Percentiles rank a stretch among this genome's conserved stretches.
phyloP scores from a whole-genome alignment of 1,140 invertebrate genomes.

The Cotesia glomerata region DNA sequence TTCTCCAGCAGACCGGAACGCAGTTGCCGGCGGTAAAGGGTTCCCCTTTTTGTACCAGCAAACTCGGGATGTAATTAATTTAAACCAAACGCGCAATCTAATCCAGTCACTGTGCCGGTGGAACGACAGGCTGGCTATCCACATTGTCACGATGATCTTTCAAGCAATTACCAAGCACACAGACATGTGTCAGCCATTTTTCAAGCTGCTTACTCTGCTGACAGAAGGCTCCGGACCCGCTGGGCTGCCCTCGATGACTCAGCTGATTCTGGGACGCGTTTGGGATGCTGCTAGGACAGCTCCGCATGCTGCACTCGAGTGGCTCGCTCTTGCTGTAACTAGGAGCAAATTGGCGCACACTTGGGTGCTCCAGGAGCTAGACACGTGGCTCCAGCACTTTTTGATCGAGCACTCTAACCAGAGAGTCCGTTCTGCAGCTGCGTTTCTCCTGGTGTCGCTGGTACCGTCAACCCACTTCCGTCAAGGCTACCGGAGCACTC shows the following conservation, averaged over 20 bases:
- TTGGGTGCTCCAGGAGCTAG: constrained; percentile 86
- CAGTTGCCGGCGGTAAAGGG: constrained; percentile 86
- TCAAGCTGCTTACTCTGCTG: constrained; percentile 83
- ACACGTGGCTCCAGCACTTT: constrained; percentile 89
- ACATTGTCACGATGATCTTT: constrained; percentile 88
- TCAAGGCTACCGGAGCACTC: constrained; percentile 77
- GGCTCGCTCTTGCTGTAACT: constrained; percentile 81
- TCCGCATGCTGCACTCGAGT: constrained; percentile 88
- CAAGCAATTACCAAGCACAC: constrained; percentile 87
- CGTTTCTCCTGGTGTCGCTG: constrained; percentile 83
- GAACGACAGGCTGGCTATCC: constrained; percentile 84
- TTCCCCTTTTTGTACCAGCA: constrained; percentile 94
- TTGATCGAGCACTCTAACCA: constrained; percentile 85
- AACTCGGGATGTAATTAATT: constrained; percentile 90
- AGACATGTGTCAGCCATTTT: constrained; percentile 89
- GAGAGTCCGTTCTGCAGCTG: constrained; percentile 84
- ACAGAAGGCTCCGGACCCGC: constrained; percentile 78
- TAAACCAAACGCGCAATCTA: constrained; percentile 88
- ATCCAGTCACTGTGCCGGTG: constrained; percentile 90
- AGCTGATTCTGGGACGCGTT: constrained; percentile 82
- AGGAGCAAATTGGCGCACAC: constrained; percentile 87
- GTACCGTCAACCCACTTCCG: constrained; percentile 88
- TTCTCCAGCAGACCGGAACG: constrained; percentile 78
- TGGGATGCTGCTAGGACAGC: constrained; percentile 91
- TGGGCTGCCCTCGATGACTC: constrained; percentile 87